These are phyloP conservation scores for Melanerpes formicivorus DNA, from an alignment of 2,113 vertebrate genomes.

Conservation along the genomic window DNA sequence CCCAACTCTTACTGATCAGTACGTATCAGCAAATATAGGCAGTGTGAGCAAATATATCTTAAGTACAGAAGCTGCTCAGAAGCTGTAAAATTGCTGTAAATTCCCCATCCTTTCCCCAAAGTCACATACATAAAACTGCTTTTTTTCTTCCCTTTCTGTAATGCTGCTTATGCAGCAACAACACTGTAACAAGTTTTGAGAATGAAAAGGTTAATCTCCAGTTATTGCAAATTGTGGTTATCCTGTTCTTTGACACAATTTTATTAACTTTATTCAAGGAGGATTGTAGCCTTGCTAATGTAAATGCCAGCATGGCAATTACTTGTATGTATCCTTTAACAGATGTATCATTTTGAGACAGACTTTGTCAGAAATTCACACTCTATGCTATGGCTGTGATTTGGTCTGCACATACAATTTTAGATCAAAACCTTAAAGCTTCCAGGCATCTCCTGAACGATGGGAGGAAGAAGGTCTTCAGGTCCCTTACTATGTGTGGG, in stretches of 20 bases:
- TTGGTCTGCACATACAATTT: neutral
- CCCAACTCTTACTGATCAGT: neutral
- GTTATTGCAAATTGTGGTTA: neutral
- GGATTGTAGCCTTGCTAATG: neutral
- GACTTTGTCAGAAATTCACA: neutral
- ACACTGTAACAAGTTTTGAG: neutral
- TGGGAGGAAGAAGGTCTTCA: neutral
- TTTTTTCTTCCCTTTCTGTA: neutral
- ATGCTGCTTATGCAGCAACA: neutral
- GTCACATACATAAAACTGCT: neutral
- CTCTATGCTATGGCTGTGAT: rapidly evolving
- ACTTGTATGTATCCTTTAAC: rapidly evolving
- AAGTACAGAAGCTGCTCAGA: neutral
- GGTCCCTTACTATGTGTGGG: neutral
- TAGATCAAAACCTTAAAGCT: neutral
- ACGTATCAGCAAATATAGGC: neutral
- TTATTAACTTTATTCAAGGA: neutral
- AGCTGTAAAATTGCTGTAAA: neutral
- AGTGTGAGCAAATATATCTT: neutral
- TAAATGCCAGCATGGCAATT: rapidly evolving
- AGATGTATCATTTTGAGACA: rapidly evolving
- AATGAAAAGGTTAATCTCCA: neutral
- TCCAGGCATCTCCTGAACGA: neutral
- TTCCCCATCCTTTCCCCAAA: neutral
- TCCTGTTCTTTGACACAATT: neutral